Evolutionary conservation across 2,113 vertebrate genomes (phyloP).

Genomic region (Spilogale gracilis): DNA sequence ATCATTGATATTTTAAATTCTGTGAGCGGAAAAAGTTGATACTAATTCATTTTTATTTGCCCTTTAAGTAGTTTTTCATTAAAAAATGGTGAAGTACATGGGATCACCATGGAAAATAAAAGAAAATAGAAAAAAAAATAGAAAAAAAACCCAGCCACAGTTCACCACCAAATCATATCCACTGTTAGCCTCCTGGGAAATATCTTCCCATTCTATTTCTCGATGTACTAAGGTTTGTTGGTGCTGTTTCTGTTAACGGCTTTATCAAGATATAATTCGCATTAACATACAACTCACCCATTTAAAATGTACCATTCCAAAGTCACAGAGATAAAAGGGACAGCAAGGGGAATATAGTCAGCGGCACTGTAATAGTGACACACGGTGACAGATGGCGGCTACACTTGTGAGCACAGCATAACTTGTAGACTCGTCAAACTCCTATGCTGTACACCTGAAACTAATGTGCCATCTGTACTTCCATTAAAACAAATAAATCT

Average conservation of each 20-base stretch:
- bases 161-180: background rate
- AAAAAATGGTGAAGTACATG: background rate
- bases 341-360: background rate
- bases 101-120: constrained; percentile 30
- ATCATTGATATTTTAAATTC: constrained; percentile 25
- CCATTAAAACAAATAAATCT: background rate
- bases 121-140: background rate
- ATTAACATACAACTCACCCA: constrained; percentile 3
- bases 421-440: background rate
- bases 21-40: background rate
- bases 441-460: background rate
- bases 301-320: background rate
- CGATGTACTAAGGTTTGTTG: background rate
- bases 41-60: background rate
- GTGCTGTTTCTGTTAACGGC: background rate
- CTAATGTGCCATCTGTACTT: background rate
- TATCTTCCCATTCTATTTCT: background rate
- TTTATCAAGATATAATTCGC: constrained; percentile 28
- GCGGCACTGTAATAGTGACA: background rate
- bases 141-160: background rate
- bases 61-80: constrained; percentile 23
- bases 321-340: background rate
- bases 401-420: background rate
- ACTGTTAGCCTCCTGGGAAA: constrained; percentile 19
- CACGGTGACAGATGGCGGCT: background rate